phyloP scores from a whole-genome alignment of 2,888 invertebrate genomes.

The Microplitis deprimator region DNA sequence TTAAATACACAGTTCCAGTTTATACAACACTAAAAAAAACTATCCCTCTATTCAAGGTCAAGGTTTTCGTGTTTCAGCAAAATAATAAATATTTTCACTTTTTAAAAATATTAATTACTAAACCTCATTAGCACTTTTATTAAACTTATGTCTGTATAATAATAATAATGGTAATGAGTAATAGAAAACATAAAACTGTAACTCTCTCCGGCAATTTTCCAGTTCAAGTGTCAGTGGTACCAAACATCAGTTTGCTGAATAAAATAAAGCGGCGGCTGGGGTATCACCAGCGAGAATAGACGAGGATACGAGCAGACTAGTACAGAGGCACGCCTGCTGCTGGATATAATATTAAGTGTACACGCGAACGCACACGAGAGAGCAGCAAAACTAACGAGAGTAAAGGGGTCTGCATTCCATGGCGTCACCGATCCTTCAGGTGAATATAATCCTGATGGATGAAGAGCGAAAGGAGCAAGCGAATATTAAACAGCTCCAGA shows the following conservation, averaged over 20 bases:
- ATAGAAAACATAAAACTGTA: constrained; percentile 38
- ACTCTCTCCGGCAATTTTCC: constrained; percentile 49
- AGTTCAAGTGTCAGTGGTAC: constrained; percentile 26
- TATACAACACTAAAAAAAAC: constrained; percentile 9
- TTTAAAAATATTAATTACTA: neutral
- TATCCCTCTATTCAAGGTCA: constrained; percentile 35
- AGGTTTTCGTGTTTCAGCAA: constrained; percentile 5
- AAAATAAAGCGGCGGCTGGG: constrained; percentile 3
- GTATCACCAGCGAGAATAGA: constrained; percentile 36
- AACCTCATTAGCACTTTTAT: constrained; percentile 11
- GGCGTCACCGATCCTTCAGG: constrained; percentile 34
- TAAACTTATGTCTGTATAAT: neutral
- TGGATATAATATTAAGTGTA: constrained; percentile 30
- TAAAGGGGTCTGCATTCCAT: constrained; percentile 37
- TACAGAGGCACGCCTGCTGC: neutral
- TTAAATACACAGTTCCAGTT: constrained; percentile 41
- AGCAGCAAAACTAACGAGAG: constrained; percentile 35
- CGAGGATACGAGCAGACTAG: constrained; percentile 36
- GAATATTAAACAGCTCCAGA: neutral
- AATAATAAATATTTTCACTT: neutral
- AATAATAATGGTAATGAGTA: neutral
- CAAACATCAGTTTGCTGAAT: neutral
- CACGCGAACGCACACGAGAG: constrained; percentile 22
- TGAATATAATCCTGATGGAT: constrained; percentile 25
- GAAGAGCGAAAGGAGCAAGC: neutral